Evolutionary conservation across 2,797 vertebrate species (phyloP), one percentile per base, ranked within the genome.

Genomic region (Gymnothorax reevesii): DNA sequence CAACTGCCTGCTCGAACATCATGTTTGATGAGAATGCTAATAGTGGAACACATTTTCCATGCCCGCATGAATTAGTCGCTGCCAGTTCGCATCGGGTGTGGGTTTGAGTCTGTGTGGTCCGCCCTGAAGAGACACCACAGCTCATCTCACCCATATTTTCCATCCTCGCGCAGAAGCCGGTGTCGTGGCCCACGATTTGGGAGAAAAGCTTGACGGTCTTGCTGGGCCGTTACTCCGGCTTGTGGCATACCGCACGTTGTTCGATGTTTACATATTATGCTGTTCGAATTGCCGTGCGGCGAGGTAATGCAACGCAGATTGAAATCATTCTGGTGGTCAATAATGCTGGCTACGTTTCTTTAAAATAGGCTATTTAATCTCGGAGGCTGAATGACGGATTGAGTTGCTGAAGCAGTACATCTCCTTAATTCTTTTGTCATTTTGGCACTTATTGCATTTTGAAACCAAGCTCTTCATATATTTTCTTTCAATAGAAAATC

Each of bases 261-360:
- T 88, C 85, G 86, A 75, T 88, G 89, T 88, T 86, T 84, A 87
- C 85, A 83, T 60, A 88, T 88, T 86, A 88, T 87, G 90, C 85
- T 87, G 89, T 57, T 88, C 89, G 89, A 91, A 90, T 86, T 89
- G 83, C 83, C 85, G 88, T 87, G 88, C 9, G 88, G 89, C 84
- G 27, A 73, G 86, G 83, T 85, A 83, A 79, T 83, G 83, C 84
- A 10, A 87, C 52, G 77, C 71, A 27, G 82, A 87, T 80, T 86
- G 86, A 33, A 57, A 85, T 85, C 75, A 82, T 83, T 87, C 66
- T 89, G 33, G 9, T 52, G 22, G 52, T 55, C 15, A 22, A n/a
- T 8, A 52, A n/a, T n/a, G 25, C 77, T 55, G 77, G 66, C 49
- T 6, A 52, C 49, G 2, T 55, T 7, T 6, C 12, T 9, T 54